Percentiles rank a stretch among this genome's conserved stretches.
Evolutionary conservation across 2,113 vertebrate species (phyloP).

Genomic region (Vanacampus margaritifer): DNA sequence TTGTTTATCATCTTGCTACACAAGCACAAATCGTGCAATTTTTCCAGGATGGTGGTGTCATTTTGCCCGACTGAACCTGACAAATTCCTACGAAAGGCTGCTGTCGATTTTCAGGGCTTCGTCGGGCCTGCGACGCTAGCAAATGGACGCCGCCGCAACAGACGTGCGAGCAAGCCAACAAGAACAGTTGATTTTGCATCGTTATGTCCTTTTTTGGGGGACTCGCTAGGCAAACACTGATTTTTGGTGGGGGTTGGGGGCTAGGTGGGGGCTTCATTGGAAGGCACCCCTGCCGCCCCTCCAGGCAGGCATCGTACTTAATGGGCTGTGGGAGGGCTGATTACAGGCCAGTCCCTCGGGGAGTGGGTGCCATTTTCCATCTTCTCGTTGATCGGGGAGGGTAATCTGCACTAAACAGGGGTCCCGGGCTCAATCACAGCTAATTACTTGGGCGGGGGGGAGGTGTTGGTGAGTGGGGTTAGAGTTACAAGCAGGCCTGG

Average conservation of each 20-base stretch:
- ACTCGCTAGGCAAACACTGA: neutral
- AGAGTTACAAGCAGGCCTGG: conserved; percentile 38
- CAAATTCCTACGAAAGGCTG: conserved; percentile 25
- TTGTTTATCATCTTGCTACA: neutral
- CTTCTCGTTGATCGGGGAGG: conserved; percentile 34
- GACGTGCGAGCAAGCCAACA: neutral
- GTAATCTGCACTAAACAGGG: conserved; percentile 53
- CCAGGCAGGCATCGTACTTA: conserved; percentile 41
- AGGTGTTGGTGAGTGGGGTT: conserved; percentile 9
- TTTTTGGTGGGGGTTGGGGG: neutral
- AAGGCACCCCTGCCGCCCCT: neutral
- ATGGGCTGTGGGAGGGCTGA: conserved; percentile 40
- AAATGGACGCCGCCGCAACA: conserved; percentile 58
- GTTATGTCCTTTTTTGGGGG: neutral
- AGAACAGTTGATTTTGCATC: neutral
- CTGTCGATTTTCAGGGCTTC: conserved; percentile 55
- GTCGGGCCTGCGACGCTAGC: conserved; percentile 52
- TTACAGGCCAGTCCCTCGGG: conserved; percentile 52
- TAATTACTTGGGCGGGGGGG: conserved; percentile 50
- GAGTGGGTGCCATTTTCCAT: conserved; percentile 48
- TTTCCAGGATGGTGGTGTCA: neutral
- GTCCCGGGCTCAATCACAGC: conserved; percentile 38
- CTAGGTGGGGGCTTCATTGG: neutral
- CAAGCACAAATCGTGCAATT: neutral
- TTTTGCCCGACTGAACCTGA: conserved; percentile 15